Conservation (phyloP, 2,888 invertebrate genomes). For the Latrodectus hesperus region DNA sequence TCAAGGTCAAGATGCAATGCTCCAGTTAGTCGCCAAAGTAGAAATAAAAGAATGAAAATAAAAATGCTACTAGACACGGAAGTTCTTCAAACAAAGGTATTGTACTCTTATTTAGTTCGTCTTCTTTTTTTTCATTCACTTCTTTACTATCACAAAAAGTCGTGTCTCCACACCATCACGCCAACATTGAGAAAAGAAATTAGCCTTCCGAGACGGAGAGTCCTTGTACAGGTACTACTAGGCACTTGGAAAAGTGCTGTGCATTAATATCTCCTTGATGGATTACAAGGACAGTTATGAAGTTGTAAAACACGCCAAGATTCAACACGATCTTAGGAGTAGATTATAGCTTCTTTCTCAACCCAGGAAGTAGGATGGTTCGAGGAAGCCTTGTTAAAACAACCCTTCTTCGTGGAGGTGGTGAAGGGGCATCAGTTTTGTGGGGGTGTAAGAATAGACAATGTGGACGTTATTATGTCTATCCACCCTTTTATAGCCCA, state of each 20-base stretch:
- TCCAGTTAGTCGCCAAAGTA: conserved; percentile 45
- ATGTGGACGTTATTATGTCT: no score
- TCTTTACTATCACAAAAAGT: conserved; percentile 4
- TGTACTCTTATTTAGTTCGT: conserved; percentile 2
- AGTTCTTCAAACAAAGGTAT: conserved; percentile 44
- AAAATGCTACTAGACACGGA: conserved; percentile 29
- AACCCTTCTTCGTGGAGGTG: neutral
- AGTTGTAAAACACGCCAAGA: neutral
- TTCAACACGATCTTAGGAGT: neutral
- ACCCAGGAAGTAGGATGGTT: neutral
- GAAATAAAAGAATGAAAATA: conserved; percentile 27
- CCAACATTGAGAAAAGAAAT: neutral
- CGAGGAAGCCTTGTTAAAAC: neutral
- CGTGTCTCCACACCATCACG: conserved; percentile 33
- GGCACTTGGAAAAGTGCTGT: conserved; percentile 23
- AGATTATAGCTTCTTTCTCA: no score
- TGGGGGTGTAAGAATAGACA: no score
- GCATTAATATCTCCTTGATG: conserved; percentile 25
- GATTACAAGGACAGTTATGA: conserved; percentile 29
- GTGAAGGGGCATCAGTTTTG: neutral
- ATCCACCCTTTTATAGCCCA: no score
- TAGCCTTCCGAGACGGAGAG: conserved; percentile 29
- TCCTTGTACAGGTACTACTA: neutral
- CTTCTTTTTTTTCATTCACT: neutral
- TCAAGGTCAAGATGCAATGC: conserved; percentile 58